Evolutionary conservation across 2,888 invertebrate genomes (phyloP).

Genomic region (Kuschelorhynchus macadamiae): DNA sequence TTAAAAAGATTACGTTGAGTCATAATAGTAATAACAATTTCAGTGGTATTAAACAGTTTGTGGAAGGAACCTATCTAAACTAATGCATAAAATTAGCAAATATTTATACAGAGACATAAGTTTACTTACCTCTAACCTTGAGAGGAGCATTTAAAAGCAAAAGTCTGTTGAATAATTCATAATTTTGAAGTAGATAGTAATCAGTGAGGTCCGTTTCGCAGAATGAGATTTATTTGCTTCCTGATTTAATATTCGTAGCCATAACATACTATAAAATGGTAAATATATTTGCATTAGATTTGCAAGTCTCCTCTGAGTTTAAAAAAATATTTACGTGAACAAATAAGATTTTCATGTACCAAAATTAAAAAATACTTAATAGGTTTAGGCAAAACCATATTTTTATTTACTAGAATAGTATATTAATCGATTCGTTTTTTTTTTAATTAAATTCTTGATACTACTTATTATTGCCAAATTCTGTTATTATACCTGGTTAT

Average conservation of each 20-base stretch:
- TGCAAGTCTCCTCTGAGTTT: too few species aligned
- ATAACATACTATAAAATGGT: too few species aligned
- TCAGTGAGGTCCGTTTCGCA: conserved; percentile 43
- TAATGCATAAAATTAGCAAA: conserved; percentile 41
- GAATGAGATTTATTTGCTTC: conserved; percentile 26
- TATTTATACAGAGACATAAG: conserved; percentile 37
- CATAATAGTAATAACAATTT: conserved; percentile 17
- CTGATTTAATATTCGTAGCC: conserved; percentile 25
- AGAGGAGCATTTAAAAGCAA: conserved; percentile 54
- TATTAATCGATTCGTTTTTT: too few species aligned
- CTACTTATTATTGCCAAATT: too few species aligned
- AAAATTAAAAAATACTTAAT: too few species aligned
- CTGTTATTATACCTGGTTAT: too few species aligned
- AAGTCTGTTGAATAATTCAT: conserved; percentile 55
- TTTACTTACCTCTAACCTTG: conserved; percentile 58
- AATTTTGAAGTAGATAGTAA: conserved; percentile 52
- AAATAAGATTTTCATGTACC: too few species aligned
- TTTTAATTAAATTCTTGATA: too few species aligned
- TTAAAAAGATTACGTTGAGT: conserved; percentile 9
- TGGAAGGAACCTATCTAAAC: conserved; percentile 22
- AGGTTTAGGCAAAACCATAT: too few species aligned
- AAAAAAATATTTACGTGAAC: too few species aligned
- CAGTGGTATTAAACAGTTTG: conserved; percentile 18
- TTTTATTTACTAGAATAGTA: too few species aligned
- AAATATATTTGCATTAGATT: too few species aligned